Conservation (phyloP, 2,797 vertebrate genomes). For the Galagoides demidoff region DNA sequence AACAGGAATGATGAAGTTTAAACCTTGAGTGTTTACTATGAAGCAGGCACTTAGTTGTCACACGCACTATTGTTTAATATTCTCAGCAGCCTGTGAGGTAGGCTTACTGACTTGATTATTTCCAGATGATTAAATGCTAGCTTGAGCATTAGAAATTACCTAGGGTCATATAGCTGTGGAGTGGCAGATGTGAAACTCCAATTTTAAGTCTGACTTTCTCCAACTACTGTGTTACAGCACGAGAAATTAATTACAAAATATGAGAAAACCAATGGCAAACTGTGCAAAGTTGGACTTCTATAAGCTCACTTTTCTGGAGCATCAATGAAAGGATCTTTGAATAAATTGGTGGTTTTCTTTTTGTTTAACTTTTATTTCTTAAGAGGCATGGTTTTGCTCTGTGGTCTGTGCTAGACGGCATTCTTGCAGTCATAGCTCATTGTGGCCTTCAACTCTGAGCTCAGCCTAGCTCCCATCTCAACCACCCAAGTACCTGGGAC, state of each 20-base stretch:
- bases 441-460: not conserved
- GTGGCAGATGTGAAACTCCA: not conserved
- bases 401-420: too few species aligned
- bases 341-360: not conserved
- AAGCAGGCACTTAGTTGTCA: not conserved
- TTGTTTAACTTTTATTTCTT: not conserved
- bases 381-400: not conserved
- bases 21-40: constrained; percentile 4
- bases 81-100: not conserved
- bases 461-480: not conserved
- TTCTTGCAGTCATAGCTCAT: not conserved
- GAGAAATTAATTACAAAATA: constrained; percentile 1
- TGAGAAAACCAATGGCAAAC: not conserved
- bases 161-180: not conserved
- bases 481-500: not conserved
- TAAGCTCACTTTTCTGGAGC: constrained; percentile 23
- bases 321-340: constrained; percentile 15
- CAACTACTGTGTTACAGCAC: not conserved
- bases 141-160: constrained; percentile 29
- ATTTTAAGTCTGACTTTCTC: not conserved
- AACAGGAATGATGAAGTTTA: not conserved
- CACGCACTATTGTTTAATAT: not conserved
- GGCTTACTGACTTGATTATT: not conserved
- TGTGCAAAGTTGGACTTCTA: not conserved
- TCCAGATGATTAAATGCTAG: not conserved